Base-by-base conservation (phyloP, 2,113 vertebrate genomes). In the Caloenas nicobarica region DNA sequence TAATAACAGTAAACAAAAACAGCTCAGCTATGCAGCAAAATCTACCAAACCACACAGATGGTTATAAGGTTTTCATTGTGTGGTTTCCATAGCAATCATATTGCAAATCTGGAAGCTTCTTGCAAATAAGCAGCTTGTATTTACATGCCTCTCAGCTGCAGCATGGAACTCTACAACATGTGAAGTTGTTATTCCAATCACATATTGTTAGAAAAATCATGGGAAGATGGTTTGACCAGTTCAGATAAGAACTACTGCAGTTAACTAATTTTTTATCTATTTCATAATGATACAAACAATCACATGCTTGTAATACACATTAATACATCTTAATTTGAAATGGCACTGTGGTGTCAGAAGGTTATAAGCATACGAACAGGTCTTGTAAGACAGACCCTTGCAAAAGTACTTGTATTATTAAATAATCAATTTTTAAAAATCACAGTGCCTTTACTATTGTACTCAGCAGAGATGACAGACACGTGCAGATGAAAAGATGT, bases 31-130 rank as follows among this genome's bases (percentile, higher is more conserved):
- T 97, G 96, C 96, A 96, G 96, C 94, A 97, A 94, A 98, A 98
- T 97, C 96, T 93, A 97, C 96, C 97, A 98, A 98, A 92, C 93
- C 95, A 97, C 97, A 98, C 98, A 98, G 98, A 98, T 98, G 98
- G 98, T 97, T 98, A 93, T 97, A 97, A 92, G 97, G 95, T 97
- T 98, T 98, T 98, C 98, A 98, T 98, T 98, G 98, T 97, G 97
- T 97, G 96, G 98, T 98, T 98, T 98, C 98, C 98, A 98, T 98
- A 98, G 98, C 97, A 98, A 98, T 98, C 97, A 98, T 98, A 98
- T 86, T 97, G 97, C 96, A 98, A 98, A 98, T 98, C 98, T 98
- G 97, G 98, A 98, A 98, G 97, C 97, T 98, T 97, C 97, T 97
- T 98, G 97, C 98, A 98, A 98, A 98, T 96, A 98, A 98, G 98